Evolutionary conservation across 2,888 invertebrate species (phyloP).

Genomic region (Ophion ellenae): DNA sequence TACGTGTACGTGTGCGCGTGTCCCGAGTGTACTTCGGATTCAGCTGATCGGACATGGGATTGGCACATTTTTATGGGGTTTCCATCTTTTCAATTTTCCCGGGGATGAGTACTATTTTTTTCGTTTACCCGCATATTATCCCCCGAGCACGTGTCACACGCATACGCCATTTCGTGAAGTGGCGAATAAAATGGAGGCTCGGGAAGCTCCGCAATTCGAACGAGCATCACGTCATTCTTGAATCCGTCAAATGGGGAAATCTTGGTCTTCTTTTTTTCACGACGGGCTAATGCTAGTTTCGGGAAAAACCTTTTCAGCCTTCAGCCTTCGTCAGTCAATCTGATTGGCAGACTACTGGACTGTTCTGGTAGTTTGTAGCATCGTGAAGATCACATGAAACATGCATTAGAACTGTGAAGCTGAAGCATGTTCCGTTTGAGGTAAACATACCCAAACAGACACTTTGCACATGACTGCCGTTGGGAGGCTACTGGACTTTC

Average conservation of each 20-base stretch:
- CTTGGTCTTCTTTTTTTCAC: neutral
- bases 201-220: slow-evolving; percentile 17
- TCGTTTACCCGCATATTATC: slow-evolving; percentile 4
- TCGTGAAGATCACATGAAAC: too few species aligned
- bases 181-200: slow-evolving; percentile 39
- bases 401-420: neutral
- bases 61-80: slow-evolving; percentile 67
- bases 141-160: slow-evolving; percentile 56
- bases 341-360: neutral
- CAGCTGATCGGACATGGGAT: slow-evolving; percentile 59
- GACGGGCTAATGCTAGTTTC: neutral
- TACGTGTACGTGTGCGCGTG: neutral
- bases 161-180: slow-evolving; percentile 48
- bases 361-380: neutral
- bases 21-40: slow-evolving; percentile 44
- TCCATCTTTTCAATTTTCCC: slow-evolving; percentile 53
- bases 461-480: too few species aligned
- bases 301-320: too few species aligned
- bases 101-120: neutral
- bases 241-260: neutral
- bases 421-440: too few species aligned
- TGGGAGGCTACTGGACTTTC: too few species aligned
- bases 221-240: neutral
- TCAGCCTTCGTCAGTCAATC: neutral
- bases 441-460: too few species aligned